A percentile compares a stretch with the other conserved stretches of the same genome.
These are phyloP conservation scores for Sturmia bella DNA, from an alignment of 2,888 invertebrate species.

Conservation along the genomic window DNA sequence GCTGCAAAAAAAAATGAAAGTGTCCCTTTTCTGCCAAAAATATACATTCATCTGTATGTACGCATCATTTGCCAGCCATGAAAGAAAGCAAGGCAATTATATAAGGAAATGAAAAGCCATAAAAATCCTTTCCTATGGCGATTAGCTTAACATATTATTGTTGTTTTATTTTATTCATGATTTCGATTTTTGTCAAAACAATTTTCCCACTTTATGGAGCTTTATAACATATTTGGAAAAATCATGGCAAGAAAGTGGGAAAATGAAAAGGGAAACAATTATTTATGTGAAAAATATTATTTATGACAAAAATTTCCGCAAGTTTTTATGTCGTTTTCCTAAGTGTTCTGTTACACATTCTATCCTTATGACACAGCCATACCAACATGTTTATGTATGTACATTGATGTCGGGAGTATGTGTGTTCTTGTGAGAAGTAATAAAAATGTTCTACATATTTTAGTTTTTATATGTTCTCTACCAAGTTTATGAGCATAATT, in stretches of 20 bases:
- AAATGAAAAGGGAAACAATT: slow-evolving; percentile 78
- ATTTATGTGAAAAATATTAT: slow-evolving; percentile 81
- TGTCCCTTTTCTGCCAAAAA: slow-evolving; percentile 32
- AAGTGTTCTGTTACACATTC: slow-evolving; percentile 17
- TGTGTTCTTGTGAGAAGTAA: slow-evolving; percentile 55
- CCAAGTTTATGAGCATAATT: slow-evolving; percentile 60
- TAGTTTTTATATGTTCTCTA: not conserved
- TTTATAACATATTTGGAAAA: slow-evolving; percentile 1
- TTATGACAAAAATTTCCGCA: slow-evolving; percentile 73
- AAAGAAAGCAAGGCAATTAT: slow-evolving; percentile 67
- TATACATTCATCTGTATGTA: slow-evolving; percentile 66
- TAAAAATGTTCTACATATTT: slow-evolving; percentile 62
- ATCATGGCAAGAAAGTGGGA: slow-evolving; percentile 22
- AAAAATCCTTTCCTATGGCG: slow-evolving; percentile 81
- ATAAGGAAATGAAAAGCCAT: slow-evolving; percentile 80
- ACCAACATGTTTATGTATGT: no score
- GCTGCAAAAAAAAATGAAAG: slow-evolving; percentile 29
- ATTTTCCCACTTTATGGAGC: slow-evolving; percentile 43
- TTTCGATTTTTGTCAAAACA: slow-evolving; percentile 25
- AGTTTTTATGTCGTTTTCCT: slow-evolving; percentile 52
- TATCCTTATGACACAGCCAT: not conserved
- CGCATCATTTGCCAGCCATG: slow-evolving; percentile 70
- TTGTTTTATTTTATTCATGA: slow-evolving; percentile 32
- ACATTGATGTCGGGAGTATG: slow-evolving; percentile 40
- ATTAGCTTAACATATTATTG: slow-evolving; percentile 81